phyloP scores from a whole-genome alignment of 2,113 vertebrate species.

The Toxotes jaculatrix region DNA sequence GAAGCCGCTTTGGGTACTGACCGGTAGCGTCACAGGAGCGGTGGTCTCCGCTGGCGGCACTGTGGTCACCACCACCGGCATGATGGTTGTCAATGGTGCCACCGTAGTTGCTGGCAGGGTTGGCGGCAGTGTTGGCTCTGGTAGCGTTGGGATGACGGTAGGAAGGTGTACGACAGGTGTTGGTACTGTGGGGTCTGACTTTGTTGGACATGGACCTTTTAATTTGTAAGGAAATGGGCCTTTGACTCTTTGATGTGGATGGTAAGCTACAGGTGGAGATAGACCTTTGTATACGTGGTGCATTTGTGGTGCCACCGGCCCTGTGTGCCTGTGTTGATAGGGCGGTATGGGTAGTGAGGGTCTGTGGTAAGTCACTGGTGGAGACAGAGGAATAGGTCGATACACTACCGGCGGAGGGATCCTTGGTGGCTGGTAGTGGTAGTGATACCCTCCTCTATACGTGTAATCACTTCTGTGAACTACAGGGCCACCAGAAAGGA shows the following conservation, averaged over 20 bases:
- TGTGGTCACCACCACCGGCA: conserved; percentile 63
- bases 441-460: conserved; percentile 83
- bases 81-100: conserved; percentile 42
- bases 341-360: conserved; percentile 54
- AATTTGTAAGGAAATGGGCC: conserved; percentile 53
- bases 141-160: conserved; percentile 32
- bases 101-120: conserved; percentile 52
- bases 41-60: conserved; percentile 59
- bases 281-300: conserved; percentile 65
- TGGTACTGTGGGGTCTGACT: conserved; percentile 45
- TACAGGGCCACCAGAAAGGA: conserved; percentile 80
- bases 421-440: conserved; percentile 76
- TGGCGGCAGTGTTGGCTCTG: conserved; percentile 43
- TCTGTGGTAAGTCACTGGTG: conserved; percentile 75
- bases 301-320: conserved; percentile 51
- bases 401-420: conserved; percentile 71
- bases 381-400: conserved; percentile 68
- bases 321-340: conserved; percentile 70
- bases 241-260: conserved; percentile 57
- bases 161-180: conserved; percentile 44
- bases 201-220: conserved; percentile 61
- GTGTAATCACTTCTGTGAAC: conserved; percentile 83
- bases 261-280: conserved; percentile 61
- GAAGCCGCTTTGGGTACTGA: conserved; percentile 83
- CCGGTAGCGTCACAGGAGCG: conserved; percentile 70